These are phyloP conservation scores for Nesogale talazaci DNA, from an alignment of 2,113 vertebrate genomes.

Conservation along the genomic window DNA sequence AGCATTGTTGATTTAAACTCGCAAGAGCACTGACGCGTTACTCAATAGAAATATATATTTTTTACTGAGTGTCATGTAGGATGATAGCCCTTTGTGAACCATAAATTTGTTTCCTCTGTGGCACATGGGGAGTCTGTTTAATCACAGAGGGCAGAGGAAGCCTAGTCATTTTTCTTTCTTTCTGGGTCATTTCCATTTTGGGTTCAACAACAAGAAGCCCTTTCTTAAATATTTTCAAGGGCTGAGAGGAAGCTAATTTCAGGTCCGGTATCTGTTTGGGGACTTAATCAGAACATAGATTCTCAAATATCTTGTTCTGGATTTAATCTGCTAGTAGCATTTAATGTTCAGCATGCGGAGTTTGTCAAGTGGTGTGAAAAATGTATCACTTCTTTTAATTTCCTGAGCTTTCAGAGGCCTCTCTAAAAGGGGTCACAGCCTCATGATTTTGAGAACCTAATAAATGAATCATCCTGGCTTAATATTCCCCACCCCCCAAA, in stretches of 20 bases:
- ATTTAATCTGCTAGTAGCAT: constrained; percentile 53
- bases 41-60: constrained; percentile 59
- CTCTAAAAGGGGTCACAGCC: constrained; percentile 52
- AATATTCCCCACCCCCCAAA: neutral
- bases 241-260: constrained; percentile 43
- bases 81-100: constrained; percentile 41
- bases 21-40: constrained; percentile 14
- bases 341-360: constrained; percentile 59
- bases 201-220: constrained; percentile 65
- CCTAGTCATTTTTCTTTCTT: constrained; percentile 72
- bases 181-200: constrained; percentile 71
- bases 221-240: constrained; percentile 72
- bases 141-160: constrained; percentile 61
- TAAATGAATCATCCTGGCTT: constrained; percentile 61
- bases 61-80: constrained; percentile 36
- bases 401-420: constrained; percentile 70
- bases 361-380: constrained; percentile 74
- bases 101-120: constrained; percentile 72
- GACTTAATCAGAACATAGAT: constrained; percentile 40
- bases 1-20: constrained; percentile 69
- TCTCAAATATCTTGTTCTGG: constrained; percentile 59
- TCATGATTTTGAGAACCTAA: constrained; percentile 60
- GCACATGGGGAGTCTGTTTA: constrained; percentile 37
- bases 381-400: constrained; percentile 75
- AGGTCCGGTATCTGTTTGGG: constrained; percentile 50